Conservation (phyloP, 2,888 invertebrate species). For the Pycnomerus fuliginosus region DNA sequence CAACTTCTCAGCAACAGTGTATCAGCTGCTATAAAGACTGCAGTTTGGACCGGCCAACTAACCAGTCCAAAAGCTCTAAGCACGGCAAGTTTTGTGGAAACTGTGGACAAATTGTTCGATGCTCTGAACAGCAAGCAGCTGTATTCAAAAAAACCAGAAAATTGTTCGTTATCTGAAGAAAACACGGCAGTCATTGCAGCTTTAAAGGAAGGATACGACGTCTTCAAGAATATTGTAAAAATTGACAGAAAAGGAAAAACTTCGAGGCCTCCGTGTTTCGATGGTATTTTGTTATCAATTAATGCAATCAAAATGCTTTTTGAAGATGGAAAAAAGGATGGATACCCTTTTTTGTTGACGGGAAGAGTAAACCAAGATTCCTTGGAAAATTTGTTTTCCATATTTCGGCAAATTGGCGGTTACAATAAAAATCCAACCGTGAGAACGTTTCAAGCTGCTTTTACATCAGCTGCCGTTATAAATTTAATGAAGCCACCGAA, state of each 20-base stretch:
- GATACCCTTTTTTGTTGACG: not conserved
- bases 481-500: too few relatives aligned
- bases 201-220: too few relatives aligned
- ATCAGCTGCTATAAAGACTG: not conserved
- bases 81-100: not conserved
- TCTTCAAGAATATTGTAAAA: too few relatives aligned
- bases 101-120: not conserved
- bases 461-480: too few relatives aligned
- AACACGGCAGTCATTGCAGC: too few relatives aligned
- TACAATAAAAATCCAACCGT: constrained; percentile 1
- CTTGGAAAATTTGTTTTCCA: constrained; percentile 2
- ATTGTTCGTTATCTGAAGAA: not conserved
- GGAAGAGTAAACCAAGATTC: not conserved
- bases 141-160: not conserved
- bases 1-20: not conserved
- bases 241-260: too few relatives aligned
- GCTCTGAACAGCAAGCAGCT: not conserved
- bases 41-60: not conserved
- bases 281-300: not conserved
- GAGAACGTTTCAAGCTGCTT: too few relatives aligned
- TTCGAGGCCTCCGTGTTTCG: constrained; percentile 1
- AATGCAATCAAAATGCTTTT: too few relatives aligned
- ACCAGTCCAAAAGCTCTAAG: not conserved
- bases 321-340: too few relatives aligned
- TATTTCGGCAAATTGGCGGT: not conserved